Percentiles rank a stretch among this genome's conserved stretches.
Conservation (phyloP, 2,888 invertebrate species). For the Mesorhabditis sp. region DNA sequence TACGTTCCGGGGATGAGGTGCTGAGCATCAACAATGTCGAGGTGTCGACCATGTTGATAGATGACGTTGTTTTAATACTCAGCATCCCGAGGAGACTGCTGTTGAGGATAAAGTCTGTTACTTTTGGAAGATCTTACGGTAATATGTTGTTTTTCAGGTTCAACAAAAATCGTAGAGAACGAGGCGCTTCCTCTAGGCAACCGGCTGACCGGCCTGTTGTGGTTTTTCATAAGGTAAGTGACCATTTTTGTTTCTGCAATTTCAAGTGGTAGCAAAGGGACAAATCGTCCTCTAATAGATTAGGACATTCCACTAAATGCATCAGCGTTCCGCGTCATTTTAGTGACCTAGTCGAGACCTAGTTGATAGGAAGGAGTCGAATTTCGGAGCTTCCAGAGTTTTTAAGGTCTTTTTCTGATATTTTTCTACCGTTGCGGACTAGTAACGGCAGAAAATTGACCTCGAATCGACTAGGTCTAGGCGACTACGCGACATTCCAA, state of each 20-base stretch:
- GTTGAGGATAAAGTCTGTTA: slow-evolving; percentile 75
- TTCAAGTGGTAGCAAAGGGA: too few relatives aligned
- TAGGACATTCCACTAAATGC: too few relatives aligned
- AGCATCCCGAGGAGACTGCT: slow-evolving; percentile 93
- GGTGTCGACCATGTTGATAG: slow-evolving; percentile 92
- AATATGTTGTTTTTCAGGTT: slow-evolving; percentile 19
- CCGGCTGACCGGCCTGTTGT: slow-evolving; percentile 47
- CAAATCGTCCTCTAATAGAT: too few relatives aligned
- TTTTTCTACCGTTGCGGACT: too few relatives aligned
- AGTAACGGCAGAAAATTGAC: too few relatives aligned
- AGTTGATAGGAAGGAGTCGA: too few relatives aligned
- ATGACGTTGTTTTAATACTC: slow-evolving; percentile 98
- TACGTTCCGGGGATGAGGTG: slow-evolving; percentile 94
- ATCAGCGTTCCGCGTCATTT: too few relatives aligned
- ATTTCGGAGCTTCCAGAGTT: too few relatives aligned
- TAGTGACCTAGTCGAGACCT: too few relatives aligned
- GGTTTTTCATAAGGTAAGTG: slow-evolving; percentile 49
- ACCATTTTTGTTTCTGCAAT: background rate
- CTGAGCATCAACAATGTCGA: slow-evolving; percentile 92
- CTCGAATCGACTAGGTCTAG: too few relatives aligned
- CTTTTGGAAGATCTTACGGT: too few relatives aligned
- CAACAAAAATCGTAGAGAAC: slow-evolving; percentile 26
- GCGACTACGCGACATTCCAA: background rate
- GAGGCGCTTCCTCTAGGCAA: slow-evolving; percentile 19
- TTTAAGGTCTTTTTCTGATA: too few relatives aligned